Conservation (phyloP, 2,113 vertebrate genomes). For the Notechis scutatus region DNA sequence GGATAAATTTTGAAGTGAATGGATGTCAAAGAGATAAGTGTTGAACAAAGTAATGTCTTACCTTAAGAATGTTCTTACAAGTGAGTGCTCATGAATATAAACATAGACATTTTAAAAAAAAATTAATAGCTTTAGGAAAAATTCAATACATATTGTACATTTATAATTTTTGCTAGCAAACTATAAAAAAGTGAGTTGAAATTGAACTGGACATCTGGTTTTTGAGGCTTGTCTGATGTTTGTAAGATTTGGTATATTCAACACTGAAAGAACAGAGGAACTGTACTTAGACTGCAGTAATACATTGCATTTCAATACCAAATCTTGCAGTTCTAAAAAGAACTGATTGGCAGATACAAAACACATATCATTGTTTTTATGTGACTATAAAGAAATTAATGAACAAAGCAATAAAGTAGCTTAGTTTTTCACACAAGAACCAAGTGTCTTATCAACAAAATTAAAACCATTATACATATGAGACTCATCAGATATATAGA, state of each 20-base stretch:
- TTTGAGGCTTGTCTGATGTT: background rate
- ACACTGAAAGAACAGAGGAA: background rate
- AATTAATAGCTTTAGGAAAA: background rate
- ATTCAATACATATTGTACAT: background rate
- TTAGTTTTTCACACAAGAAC: background rate
- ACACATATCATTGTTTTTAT: background rate
- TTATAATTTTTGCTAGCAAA: background rate
- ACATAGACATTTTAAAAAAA: background rate
- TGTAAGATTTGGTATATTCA: background rate
- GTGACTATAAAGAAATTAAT: background rate
- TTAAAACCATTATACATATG: background rate
- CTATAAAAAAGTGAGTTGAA: background rate
- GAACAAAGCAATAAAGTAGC: background rate
- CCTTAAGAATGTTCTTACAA: background rate
- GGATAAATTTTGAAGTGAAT: background rate
- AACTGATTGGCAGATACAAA: background rate
- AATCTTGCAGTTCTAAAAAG: background rate
- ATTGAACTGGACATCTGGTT: background rate
- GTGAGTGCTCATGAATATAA: background rate
- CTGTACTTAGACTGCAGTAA: too few species aligned
- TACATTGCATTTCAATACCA: background rate
- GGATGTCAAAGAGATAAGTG: background rate
- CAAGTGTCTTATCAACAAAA: background rate
- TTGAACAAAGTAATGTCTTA: background rate
- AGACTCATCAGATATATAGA: background rate